Evolutionary conservation across 2,888 invertebrate species (phyloP).

Genomic region (Drosophila suboccidentalis): DNA sequence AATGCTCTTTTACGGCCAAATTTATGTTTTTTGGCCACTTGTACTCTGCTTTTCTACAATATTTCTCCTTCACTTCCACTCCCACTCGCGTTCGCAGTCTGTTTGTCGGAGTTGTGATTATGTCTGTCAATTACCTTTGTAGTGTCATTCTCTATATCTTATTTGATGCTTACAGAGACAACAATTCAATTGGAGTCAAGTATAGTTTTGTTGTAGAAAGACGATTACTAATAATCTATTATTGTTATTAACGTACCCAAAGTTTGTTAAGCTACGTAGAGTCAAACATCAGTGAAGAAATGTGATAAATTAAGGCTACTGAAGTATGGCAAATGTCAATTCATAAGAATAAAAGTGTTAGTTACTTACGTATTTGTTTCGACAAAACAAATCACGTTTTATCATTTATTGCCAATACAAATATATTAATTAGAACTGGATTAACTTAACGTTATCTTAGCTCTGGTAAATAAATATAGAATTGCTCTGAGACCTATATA

Average conservation of each 20-base stretch:
- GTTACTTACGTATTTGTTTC: too few species aligned
- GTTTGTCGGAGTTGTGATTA: conserved; percentile 51
- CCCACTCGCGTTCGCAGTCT: not conserved
- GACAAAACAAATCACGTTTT: too few species aligned
- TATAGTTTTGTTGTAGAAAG: not conserved
- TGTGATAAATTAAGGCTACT: too few species aligned
- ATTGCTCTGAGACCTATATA: not conserved
- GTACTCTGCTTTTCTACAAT: not conserved
- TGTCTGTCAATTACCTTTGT: conserved; percentile 69
- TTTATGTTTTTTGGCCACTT: conserved; percentile 62
- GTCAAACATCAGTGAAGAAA: too few species aligned
- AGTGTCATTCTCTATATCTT: conserved; percentile 31
- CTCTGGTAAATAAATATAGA: not conserved
- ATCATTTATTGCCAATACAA: too few species aligned
- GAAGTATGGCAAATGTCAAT: too few species aligned
- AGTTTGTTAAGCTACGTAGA: too few species aligned
- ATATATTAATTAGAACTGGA: too few species aligned
- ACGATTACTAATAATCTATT: not conserved
- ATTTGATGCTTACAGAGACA: conserved; percentile 12
- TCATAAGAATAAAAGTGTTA: too few species aligned
- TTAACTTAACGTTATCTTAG: not conserved
- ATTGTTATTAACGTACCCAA: too few species aligned
- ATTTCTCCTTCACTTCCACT: not conserved
- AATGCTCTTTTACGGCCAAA: conserved; percentile 80
- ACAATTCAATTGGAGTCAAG: not conserved